Percentiles rank a stretch among this genome's conserved stretches.
Evolutionary conservation across 2,888 invertebrate genomes (phyloP).

Genomic region (Athetis lepigone): DNA sequence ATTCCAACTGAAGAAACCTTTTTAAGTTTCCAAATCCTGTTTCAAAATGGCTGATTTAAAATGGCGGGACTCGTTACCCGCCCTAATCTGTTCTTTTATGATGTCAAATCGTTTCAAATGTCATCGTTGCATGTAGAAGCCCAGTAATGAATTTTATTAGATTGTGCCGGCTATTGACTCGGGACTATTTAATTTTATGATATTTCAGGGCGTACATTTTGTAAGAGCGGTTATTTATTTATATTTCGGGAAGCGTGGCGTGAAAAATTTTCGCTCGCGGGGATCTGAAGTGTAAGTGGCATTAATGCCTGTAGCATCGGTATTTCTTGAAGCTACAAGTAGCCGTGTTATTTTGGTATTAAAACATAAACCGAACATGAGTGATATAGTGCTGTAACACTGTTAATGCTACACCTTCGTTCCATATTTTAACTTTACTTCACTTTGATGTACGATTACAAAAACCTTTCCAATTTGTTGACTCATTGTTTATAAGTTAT

Average conservation of each 20-base stretch:
- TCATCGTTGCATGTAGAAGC: conserved; percentile 51
- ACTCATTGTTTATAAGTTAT: not conserved
- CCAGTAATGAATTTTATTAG: conserved; percentile 49
- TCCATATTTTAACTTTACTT: not conserved
- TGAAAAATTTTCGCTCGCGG: conserved; percentile 39
- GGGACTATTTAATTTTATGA: conserved; percentile 31
- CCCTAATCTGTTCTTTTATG: conserved; percentile 59
- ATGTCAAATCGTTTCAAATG: conserved; percentile 53
- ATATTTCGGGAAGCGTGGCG: conserved; percentile 5
- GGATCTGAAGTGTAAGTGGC: conserved; percentile 34
- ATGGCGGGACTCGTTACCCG: conserved; percentile 53
- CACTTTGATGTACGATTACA: not conserved
- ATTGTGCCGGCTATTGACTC: conserved; percentile 36
- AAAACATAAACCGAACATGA: conserved; percentile 19
- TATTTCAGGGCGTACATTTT: conserved; percentile 27
- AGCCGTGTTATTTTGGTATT: conserved; percentile 30
- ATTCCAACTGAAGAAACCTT: conserved; percentile 75
- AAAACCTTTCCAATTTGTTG: not conserved
- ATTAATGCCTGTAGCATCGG: conserved; percentile 46
- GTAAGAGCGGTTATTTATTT: conserved; percentile 12
- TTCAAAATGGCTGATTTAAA: conserved; percentile 64
- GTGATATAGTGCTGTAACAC: conserved; percentile 12
- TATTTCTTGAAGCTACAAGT: conserved; percentile 49
- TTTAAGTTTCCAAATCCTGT: conserved; percentile 70
- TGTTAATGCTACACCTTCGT: not conserved